Evolutionary conservation across 2,113 vertebrate genomes (phyloP), one percentile per base, ranked within the genome.

Genomic region (Crotophaga sulcirostris): DNA sequence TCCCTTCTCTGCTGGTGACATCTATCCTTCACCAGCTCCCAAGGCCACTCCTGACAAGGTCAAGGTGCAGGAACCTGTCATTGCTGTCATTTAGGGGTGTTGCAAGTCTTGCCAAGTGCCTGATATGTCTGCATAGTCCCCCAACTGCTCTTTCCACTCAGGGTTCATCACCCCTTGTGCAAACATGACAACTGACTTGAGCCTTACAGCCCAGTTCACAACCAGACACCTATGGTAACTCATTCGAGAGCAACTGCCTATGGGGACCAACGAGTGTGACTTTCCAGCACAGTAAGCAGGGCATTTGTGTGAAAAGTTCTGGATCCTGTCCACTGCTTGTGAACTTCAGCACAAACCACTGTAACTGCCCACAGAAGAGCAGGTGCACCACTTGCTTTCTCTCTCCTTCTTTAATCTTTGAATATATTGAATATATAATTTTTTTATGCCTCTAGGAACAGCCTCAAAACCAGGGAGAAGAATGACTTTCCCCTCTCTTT

Each of bases 61-160:
- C 1, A 1, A 60, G 10, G 23, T 16, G 5, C 17, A n/a, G 4
- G 5, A 89, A 55, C 6, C 17, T 10, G 4, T 21, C 56, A 11
- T 13, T 45, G 29, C 19, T 87, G 33, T 56, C 36, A 38, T 16
- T 34, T 29, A n/a, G 11, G n/a, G 9, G 4, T 44, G 36, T 18
- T 15, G 5, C n/a, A 56, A 55, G 40, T 31, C 60, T 67, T 70
- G 34, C 19, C 42, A 87, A 55, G 64, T 20, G 33, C 42, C 67
- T 91, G 68, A 47, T 3, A 2, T 17, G 26, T 11, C 33, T 42
- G 25, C 33, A 23, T 13, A 87, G 8, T 2, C 12, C 12, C 21
- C 36, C 7, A 28, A 29, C 18, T 1, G 1, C 38, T 73, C n/a
- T 23, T 81, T 69, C 44, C 55, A 69, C 12, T 28, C 13, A 9